phyloP scores from a whole-genome alignment of 2,797 vertebrate genomes.

The Coranthus polyacanthus region DNA sequence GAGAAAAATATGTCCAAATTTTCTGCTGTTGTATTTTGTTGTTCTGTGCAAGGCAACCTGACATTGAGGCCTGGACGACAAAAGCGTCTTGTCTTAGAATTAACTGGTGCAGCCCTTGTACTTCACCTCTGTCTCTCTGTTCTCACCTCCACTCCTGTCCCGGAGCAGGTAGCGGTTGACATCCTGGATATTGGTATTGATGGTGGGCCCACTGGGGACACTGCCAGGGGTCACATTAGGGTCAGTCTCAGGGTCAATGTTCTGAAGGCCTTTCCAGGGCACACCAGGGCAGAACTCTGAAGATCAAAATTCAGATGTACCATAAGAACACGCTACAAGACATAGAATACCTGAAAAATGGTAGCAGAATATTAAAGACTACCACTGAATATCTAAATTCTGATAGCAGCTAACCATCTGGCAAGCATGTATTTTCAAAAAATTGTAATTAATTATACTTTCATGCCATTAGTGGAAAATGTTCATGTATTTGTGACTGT shows the following conservation, averaged over 20 bases:
- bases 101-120: too few species aligned
- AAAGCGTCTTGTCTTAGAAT: too few species aligned
- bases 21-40: not conserved
- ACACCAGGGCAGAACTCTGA: conserved; percentile 99
- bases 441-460: too few species aligned
- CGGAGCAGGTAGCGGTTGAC: conserved; percentile 97
- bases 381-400: not conserved
- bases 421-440: not conserved
- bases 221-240: conserved; percentile 97
- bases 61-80: not conserved
- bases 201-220: conserved; percentile 96
- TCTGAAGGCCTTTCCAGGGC: conserved; percentile 99
- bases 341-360: not conserved
- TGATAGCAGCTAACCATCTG: not conserved
- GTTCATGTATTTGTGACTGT: too few species aligned
- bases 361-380: not conserved
- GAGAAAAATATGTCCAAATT: too few species aligned
- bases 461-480: too few species aligned
- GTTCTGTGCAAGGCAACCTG: not conserved
- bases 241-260: conserved; percentile 97
- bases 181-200: conserved; percentile 98
- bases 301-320: conserved; percentile 8
- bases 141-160: conserved; percentile 94
- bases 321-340: not conserved
- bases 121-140: not conserved